Evolutionary conservation across 2,888 invertebrate species (phyloP).

Genomic region (Protonemura montana): DNA sequence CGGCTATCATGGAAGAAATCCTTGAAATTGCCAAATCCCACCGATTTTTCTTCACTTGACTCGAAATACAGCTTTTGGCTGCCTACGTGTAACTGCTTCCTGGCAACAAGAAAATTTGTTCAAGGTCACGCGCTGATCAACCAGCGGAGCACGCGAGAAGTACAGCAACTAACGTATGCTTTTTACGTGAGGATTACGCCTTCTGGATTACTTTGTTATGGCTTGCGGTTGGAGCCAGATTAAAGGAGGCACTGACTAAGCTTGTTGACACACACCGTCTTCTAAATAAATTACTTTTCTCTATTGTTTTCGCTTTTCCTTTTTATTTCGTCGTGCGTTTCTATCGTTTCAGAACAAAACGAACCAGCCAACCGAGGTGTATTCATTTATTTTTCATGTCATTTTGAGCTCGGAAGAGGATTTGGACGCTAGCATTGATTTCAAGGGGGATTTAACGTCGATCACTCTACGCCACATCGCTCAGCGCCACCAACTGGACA

Average conservation of each 20-base stretch:
- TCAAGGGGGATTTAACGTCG: too few species aligned
- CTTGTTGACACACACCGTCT: background rate
- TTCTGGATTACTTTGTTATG: background rate
- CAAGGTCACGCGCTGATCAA: background rate
- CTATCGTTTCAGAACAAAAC: background rate
- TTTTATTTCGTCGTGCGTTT: background rate
- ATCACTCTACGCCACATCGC: too few species aligned
- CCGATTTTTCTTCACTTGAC: too few species aligned
- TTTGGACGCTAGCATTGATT: too few species aligned
- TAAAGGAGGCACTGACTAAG: constrained; percentile 7
- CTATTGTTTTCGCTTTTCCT: background rate
- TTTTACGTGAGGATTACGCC: background rate
- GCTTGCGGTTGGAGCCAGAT: constrained; percentile 7
- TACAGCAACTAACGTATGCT: background rate
- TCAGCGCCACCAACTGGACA: background rate
- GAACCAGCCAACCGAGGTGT: background rate
- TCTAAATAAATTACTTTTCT: background rate
- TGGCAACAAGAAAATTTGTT: background rate
- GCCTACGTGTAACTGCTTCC: background rate
- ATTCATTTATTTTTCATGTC: too few species aligned
- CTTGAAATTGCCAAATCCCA: too few species aligned
- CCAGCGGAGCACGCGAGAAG: background rate
- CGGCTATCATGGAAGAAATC: too few species aligned
- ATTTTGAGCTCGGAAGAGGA: too few species aligned
- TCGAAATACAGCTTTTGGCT: too few species aligned